Conservation (phyloP, 2,113 vertebrate species). For the Rhizomys pruinosus region DNA sequence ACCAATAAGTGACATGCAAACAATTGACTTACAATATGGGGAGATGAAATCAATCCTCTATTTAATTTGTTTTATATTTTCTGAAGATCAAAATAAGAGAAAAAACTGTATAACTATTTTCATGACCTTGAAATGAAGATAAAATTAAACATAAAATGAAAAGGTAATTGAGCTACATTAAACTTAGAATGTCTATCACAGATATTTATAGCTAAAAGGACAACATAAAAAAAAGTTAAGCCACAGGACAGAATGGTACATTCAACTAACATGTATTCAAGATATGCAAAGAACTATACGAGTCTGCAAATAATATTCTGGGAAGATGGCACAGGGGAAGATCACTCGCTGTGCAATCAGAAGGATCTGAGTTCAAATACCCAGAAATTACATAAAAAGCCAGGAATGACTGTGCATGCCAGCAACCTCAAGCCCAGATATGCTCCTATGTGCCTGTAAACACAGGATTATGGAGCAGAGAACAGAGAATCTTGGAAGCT, state of each 20-base stretch:
- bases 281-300: neutral
- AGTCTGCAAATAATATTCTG: neutral
- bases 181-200: slow-evolving; percentile 8
- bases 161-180: neutral
- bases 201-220: neutral
- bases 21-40: slow-evolving; percentile 2
- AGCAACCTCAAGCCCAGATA: too few species aligned
- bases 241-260: neutral
- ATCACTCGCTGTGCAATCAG: neutral
- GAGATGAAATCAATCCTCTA: neutral
- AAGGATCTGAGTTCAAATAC: neutral
- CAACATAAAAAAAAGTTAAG: neutral
- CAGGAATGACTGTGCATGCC: neutral
- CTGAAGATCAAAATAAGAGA: neutral
- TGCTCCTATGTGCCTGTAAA: neutral
- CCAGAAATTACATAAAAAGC: neutral
- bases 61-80: neutral
- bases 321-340: too few species aligned
- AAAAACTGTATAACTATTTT: neutral
- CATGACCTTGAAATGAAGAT: neutral
- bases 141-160: slow-evolving; percentile 3
- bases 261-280: neutral
- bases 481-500: neutral
- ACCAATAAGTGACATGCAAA: neutral
- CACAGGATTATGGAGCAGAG: neutral